Base-by-base conservation (phyloP, 37 sponge, comb jelly and placozoan genomes). In the Amphimedon queenslandica region DNA sequence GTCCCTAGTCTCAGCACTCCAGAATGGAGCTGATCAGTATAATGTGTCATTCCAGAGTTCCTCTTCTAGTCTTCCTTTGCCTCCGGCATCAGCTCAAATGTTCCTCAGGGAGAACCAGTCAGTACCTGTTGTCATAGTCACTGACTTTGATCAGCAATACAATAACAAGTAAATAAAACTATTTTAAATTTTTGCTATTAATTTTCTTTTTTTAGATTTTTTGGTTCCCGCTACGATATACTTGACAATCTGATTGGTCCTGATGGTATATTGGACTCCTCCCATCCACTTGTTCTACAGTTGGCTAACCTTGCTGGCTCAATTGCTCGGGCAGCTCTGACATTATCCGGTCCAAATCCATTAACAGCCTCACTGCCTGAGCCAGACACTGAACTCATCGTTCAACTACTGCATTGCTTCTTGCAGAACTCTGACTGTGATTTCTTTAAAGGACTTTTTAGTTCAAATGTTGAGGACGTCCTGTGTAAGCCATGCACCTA, bases 41-140 rank as follows among this genome's bases (percentile, higher is more conserved):
- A n/a, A n/a, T n/a, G n/a, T n/a, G n/a, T n/a, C n/a, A n/a, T n/a
- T n/a, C n/a, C n/a, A n/a, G n/a, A n/a, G n/a, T n/a, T n/a, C n/a
- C n/a, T n/a, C n/a, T n/a, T n/a, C n/a, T n/a, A n/a, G n/a, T n/a
- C n/a, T n/a, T n/a, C n/a, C 32, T 23, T 70, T 84, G 4, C 85
- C 85, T 41, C 81, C 85, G 16, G 84, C 87, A 37, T 90, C 91
- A 2, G 37, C 80, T 30, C 86, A 84, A 56, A 75, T 80, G 53
- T 85, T 90, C 71, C 39, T 81, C 27, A 64, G 82, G 36, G 70
- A 8, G 8, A 63, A 70, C 1, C 40, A 6, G 0, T 55, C 41
- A 25, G 64, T 90, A 24, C 47, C 55, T 66, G 82, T 70, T 25
- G 55, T 64, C 35, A 60, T 90, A 0, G 42, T 90, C 40, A 38